A percentile compares a stretch with the other conserved stretches of the same genome.
Evolutionary conservation across 1,140 invertebrate genomes (phyloP).

Genomic region (Branchinecta lindahli): DNA sequence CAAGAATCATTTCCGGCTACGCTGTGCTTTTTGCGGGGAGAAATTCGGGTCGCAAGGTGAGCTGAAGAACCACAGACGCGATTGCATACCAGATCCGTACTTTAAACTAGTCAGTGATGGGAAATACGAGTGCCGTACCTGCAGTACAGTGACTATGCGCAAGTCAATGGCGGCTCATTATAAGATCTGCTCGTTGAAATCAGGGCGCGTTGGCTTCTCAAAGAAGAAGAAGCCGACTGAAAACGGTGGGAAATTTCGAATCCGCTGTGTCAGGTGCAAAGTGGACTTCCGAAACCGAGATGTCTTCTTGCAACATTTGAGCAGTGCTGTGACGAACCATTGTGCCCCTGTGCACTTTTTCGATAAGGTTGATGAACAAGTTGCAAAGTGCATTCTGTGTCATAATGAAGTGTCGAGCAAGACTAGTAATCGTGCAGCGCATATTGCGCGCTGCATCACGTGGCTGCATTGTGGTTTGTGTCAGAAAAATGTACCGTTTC

Average conservation of each 20-base stretch:
- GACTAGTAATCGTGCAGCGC: not conserved
- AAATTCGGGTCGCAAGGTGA: not conserved
- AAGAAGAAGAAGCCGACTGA: not conserved
- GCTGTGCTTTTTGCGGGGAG: not conserved
- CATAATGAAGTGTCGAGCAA: not conserved
- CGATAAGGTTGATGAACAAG: not conserved
- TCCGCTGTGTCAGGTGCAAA: not conserved
- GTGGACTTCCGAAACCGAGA: not conserved
- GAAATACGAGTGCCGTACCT: not conserved
- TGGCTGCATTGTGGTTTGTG: not conserved
- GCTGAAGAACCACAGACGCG: not conserved
- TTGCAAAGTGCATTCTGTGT: not conserved
- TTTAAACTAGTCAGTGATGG: not conserved
- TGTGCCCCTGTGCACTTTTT: not conserved
- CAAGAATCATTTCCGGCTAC: not conserved
- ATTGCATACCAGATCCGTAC: not conserved
- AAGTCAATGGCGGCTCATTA: not conserved
- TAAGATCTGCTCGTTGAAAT: not conserved
- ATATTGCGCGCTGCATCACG: not conserved
- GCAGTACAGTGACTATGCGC: not conserved
- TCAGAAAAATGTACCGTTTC: not conserved
- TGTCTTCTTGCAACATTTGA: not conserved
- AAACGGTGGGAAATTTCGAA: not conserved
- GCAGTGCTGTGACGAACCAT: not conserved
- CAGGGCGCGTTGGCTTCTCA: not conserved